phyloP scores from a whole-genome alignment of 2,888 invertebrate genomes.

The Chrysodeixis includens region DNA sequence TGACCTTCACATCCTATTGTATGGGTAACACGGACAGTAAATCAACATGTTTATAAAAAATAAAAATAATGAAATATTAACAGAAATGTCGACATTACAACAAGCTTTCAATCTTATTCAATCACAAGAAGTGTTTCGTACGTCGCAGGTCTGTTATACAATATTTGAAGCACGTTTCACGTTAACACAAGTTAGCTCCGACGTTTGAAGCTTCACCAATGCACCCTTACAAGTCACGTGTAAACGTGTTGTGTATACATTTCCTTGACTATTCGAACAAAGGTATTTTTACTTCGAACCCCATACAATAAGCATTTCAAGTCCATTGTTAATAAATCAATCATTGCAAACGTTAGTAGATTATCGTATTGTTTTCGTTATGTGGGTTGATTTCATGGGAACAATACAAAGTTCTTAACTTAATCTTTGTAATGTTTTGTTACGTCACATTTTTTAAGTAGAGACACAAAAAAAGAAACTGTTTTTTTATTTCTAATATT shows the following conservation, averaged over 20 bases:
- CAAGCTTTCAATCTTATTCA: too few species aligned
- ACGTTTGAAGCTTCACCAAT: slow-evolving; percentile 40
- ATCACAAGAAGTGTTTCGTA: neutral
- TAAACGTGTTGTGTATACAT: slow-evolving; percentile 35
- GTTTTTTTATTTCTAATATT: too few species aligned
- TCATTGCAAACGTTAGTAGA: slow-evolving; percentile 13
- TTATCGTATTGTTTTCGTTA: slow-evolving; percentile 18
- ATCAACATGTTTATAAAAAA: too few species aligned
- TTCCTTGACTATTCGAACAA: slow-evolving; percentile 50
- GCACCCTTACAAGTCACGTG: slow-evolving; percentile 46
- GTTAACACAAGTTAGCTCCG: slow-evolving; percentile 16
- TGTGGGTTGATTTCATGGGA: slow-evolving; percentile 16
- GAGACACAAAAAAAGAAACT: too few species aligned
- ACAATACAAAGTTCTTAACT: neutral
- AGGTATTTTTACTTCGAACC: slow-evolving; percentile 33
- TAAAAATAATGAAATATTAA: too few species aligned
- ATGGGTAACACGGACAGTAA: too few species aligned
- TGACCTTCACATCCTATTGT: too few species aligned
- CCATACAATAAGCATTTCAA: slow-evolving; percentile 28
- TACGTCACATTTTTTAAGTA: too few species aligned
- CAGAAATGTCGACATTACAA: too few species aligned
- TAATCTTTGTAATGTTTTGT: neutral
- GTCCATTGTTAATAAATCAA: slow-evolving; percentile 28
- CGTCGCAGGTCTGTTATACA: neutral
- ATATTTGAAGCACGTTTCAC: slow-evolving; percentile 22